phyloP scores from a whole-genome alignment of 2,113 vertebrate genomes.

The Albula goreensis region DNA sequence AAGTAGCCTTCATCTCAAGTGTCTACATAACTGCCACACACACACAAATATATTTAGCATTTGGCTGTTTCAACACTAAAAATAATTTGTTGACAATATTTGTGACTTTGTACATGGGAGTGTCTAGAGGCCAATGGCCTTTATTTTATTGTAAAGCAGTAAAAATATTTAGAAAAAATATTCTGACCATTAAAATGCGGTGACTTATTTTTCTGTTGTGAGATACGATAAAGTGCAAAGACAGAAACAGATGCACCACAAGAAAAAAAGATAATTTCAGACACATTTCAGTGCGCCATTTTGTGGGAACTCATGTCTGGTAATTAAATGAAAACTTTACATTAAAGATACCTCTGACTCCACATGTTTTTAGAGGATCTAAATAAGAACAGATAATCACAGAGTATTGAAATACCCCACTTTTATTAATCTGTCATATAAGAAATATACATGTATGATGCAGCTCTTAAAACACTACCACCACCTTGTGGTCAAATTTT shows the following conservation, averaged over 20 bases:
- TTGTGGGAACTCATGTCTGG: neutral
- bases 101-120: neutral
- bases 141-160: neutral
- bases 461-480: slow-evolving; percentile 34
- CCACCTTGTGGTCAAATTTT: slow-evolving; percentile 58
- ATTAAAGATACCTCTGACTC: neutral
- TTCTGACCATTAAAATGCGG: neutral
- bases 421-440: neutral
- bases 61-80: neutral
- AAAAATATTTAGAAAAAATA: neutral
- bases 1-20: slow-evolving; percentile 45
- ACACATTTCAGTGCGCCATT: neutral
- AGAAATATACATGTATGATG: neutral
- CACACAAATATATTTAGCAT: neutral
- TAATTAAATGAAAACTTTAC: neutral
- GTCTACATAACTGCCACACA: neutral
- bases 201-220: neutral
- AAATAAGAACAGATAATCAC: neutral
- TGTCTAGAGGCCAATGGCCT: neutral
- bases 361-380: neutral
- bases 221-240: neutral
- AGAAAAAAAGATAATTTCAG: neutral
- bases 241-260: neutral
- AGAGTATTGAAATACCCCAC: neutral
- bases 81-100: neutral